These are phyloP conservation scores for Macrocentrus cingulum DNA, from an alignment of 1,140 invertebrate species.

Conservation along the genomic window DNA sequence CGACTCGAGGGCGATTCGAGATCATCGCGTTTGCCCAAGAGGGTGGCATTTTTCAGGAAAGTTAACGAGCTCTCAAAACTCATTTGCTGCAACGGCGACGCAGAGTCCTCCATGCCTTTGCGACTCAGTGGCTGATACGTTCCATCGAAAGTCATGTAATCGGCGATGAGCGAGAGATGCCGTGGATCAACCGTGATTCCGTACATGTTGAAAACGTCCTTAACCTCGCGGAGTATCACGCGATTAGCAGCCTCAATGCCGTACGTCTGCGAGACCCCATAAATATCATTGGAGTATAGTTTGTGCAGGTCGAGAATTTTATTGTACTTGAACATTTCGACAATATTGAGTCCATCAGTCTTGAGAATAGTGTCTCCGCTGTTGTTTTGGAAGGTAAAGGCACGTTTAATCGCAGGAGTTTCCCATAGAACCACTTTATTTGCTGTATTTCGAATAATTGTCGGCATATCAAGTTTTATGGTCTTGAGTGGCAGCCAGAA, in stretches of 20 bases:
- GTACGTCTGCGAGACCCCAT: conserved; percentile 84
- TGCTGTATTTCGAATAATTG: conserved; percentile 75
- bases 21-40: conserved; percentile 72
- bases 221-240: conserved; percentile 88
- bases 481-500: conserved; percentile 68
- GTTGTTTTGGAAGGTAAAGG: conserved; percentile 72
- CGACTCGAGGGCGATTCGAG: conserved; percentile 86
- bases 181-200: conserved; percentile 93
- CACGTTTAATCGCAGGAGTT: conserved; percentile 78
- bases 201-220: conserved; percentile 93
- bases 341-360: conserved; percentile 94
- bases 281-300: conserved; percentile 94
- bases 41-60: conserved; percentile 82
- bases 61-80: conserved; percentile 91
- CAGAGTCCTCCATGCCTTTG: conserved; percentile 81
- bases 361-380: conserved; percentile 69
- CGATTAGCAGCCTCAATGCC: conserved; percentile 94
- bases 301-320: conserved; percentile 82
- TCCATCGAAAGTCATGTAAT: conserved; percentile 98
- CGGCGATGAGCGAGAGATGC: conserved; percentile 90
- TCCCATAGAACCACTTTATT: conserved; percentile 76
- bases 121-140: conserved; percentile 87
- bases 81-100: conserved; percentile 96
- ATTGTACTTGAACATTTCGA: conserved; percentile 82
- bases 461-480: conserved; percentile 74